These are phyloP conservation scores for Trematomus bernacchii DNA, from an alignment of 2,797 vertebrate genomes.

Conservation along the genomic window DNA sequence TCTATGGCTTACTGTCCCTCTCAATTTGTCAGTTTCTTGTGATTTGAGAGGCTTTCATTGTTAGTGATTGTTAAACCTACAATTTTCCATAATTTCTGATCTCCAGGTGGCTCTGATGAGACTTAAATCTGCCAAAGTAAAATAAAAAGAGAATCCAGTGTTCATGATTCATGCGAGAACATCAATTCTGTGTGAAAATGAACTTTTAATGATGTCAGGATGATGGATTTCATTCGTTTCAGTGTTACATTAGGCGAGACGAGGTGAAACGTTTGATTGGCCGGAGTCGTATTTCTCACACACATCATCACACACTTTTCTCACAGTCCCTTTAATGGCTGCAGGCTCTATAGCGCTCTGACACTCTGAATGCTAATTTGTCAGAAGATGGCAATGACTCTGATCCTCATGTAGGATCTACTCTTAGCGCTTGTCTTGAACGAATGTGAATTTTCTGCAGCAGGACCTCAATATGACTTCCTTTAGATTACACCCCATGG, in stretches of 20 bases:
- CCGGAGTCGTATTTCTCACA: neutral
- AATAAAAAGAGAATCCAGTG: neutral
- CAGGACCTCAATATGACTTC: neutral
- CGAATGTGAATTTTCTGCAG: neutral
- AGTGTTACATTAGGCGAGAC: neutral
- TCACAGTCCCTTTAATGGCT: conserved; percentile 32
- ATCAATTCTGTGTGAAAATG: conserved; percentile 14
- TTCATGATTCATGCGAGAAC: neutral
- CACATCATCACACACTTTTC: conserved; percentile 14
- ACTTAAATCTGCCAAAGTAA: neutral
- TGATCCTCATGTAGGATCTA: neutral
- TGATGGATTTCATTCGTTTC: conserved; percentile 32
- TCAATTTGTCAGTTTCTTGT: neutral
- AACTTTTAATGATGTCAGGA: conserved; percentile 32
- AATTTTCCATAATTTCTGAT: conserved; percentile 6
- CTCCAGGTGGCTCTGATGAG: conserved; percentile 11
- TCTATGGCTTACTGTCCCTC: no score
- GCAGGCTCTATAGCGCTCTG: neutral
- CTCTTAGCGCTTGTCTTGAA: neutral
- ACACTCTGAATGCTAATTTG: conserved; percentile 32
- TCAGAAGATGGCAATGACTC: conserved; percentile 21
- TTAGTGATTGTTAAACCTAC: neutral
- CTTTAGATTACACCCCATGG: neutral
- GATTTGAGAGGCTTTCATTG: neutral
- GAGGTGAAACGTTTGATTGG: conserved; percentile 16